Evolutionary conservation across 2,888 invertebrate species (phyloP), one percentile per base, ranked within the genome.

Genomic region (Mythimna loreyi): DNA sequence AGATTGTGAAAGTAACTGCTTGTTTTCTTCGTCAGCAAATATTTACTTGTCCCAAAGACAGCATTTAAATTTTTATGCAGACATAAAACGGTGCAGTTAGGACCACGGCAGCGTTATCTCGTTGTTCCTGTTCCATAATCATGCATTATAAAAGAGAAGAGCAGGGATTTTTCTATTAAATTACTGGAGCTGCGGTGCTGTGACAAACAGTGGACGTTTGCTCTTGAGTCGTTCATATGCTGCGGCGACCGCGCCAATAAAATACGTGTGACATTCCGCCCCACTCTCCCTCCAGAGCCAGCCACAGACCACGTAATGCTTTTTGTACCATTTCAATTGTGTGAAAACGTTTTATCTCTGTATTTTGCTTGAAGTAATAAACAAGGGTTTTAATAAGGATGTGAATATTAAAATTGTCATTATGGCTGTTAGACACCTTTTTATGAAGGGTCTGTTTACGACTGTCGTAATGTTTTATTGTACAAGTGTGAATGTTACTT

Each of bases 91-190:
- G 21, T 71, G 52, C 69, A 72, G 70, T 76, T 71, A 70, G 60
- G 56, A 72, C 67, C 65, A 60, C 67, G 63, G 81, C 56, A 67
- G 60, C 61, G 80, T 63, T 65, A 43, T 69, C 33, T 55, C 65
- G 72, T 70, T 78, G 67, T 77, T 79, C 68, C 65, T 76, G 77
- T 72, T 75, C 60, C 75, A 72, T 81, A 78, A 78, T 62, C 72
- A 69, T 77, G 71, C 64, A 70, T 76, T 83, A 81, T 75, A 82
- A 86, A 84, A 80, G 73, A 80, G 80, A 77, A 79, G 75, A 82
- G 78, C 76, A 75, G 77, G 84, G 80, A 88, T 89, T 91, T 87
- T 80, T 80, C 74, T 91, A 93, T 93, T 90, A 90, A 92, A 92
- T 93, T 92, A 92, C 86, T 81, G 74, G 67, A 75, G 77, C 74